phyloP scores from a whole-genome alignment of 2,113 vertebrate genomes.

The Spheniscus mendiculus region DNA sequence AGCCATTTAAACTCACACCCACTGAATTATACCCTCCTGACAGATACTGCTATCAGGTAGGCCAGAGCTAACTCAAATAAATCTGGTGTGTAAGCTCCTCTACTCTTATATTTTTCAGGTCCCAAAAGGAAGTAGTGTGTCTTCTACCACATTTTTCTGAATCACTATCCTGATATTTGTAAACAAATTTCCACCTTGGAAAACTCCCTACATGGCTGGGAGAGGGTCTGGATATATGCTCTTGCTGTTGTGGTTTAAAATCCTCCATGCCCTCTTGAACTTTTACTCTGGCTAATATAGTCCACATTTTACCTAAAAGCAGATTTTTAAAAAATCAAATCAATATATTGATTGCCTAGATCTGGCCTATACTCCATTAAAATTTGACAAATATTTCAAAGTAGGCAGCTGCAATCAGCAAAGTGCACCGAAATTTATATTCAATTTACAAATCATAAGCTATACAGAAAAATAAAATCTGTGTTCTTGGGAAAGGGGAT shows the following conservation, averaged over 20 bases:
- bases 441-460: neutral
- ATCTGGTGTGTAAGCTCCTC: neutral
- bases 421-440: constrained; percentile 35
- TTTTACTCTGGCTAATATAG: neutral
- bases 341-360: constrained; percentile 22
- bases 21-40: neutral
- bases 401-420: constrained; percentile 29
- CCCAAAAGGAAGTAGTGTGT: neutral
- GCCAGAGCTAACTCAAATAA: neutral
- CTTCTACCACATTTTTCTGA: neutral
- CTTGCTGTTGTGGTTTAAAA: neutral
- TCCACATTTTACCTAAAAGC: neutral
- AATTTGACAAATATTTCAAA: constrained; percentile 43
- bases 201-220: neutral
- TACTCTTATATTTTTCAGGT: neutral
- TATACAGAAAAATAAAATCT: neutral
- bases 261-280: neutral
- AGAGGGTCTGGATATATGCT: neutral
- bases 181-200: neutral
- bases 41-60: neutral
- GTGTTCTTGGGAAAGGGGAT: neutral
- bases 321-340: neutral
- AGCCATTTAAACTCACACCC: neutral
- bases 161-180: neutral
- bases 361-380: neutral